Evolutionary conservation across 2,113 vertebrate genomes (phyloP).

Genomic region (Dolichotis patagonum): DNA sequence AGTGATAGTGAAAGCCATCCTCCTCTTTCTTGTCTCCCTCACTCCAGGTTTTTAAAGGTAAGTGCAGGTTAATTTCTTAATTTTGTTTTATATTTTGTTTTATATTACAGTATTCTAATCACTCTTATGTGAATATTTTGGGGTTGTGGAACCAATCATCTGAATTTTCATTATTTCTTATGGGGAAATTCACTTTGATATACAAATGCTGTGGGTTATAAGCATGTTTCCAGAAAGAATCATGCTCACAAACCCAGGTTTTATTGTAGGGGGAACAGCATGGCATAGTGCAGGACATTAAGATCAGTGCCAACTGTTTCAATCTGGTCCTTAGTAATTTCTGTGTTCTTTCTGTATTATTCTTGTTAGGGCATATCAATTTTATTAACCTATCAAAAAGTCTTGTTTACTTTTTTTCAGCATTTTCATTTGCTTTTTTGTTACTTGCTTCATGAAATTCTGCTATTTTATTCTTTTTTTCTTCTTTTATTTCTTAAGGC

Average conservation of each 20-base stretch:
- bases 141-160: neutral
- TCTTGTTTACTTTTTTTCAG: neutral
- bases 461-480: no score
- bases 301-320: neutral
- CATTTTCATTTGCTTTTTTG: no score
- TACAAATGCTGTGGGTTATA: neutral
- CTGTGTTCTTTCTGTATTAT: neutral
- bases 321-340: neutral
- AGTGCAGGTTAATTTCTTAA: neutral
- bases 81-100: neutral
- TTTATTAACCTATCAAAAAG: neutral
- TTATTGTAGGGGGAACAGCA: neutral
- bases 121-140: neutral
- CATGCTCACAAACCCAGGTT: neutral
- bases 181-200: neutral
- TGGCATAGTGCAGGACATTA: neutral
- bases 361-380: neutral
- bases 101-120: neutral
- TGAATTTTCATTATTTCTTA: neutral
- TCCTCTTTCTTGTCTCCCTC: neutral
- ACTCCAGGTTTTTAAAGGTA: neutral
- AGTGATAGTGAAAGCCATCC: neutral
- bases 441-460: no score
- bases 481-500: no score
- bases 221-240: neutral